Evolutionary conservation across 2,888 invertebrate genomes (phyloP).

Genomic region (Morpho deidamia): DNA sequence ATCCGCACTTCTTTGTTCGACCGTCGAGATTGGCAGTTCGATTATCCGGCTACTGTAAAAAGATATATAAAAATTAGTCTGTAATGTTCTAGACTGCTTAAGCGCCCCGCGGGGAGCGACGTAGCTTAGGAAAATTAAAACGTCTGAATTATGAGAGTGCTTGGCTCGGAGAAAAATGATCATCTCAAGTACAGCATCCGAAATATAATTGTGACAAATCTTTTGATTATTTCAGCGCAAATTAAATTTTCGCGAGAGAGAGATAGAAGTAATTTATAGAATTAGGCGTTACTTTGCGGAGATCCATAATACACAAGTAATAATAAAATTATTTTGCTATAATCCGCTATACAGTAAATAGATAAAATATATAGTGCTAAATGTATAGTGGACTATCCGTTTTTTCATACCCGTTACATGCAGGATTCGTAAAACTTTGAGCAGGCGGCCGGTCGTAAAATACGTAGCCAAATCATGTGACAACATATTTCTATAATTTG

Average conservation of each 20-base stretch:
- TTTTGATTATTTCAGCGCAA: slow-evolving; percentile 6
- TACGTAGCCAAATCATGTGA: too few relatives aligned
- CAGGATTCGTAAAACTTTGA: too few relatives aligned
- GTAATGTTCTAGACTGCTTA: slow-evolving; percentile 67
- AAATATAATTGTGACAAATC: slow-evolving; percentile 26
- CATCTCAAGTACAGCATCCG: slow-evolving; percentile 28
- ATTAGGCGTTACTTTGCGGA: too few relatives aligned
- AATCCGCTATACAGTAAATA: too few relatives aligned
- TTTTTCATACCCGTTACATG: too few relatives aligned
- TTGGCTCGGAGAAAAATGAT: slow-evolving; percentile 50
- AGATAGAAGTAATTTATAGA: too few relatives aligned
- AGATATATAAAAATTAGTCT: slow-evolving; percentile 68
- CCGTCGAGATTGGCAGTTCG: slow-evolving; percentile 70
- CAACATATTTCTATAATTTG: too few relatives aligned
- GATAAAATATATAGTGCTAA: too few relatives aligned
- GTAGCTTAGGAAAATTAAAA: slow-evolving; percentile 53
- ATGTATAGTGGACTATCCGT: too few relatives aligned
- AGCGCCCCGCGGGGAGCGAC: slow-evolving; percentile 58
- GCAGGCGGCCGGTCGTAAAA: too few relatives aligned
- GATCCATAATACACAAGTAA: too few relatives aligned
- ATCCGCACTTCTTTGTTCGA: slow-evolving; percentile 51
- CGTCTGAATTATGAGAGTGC: slow-evolving; percentile 53
- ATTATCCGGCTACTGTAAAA: slow-evolving; percentile 67
- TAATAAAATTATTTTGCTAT: too few relatives aligned
- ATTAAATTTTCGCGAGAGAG: not conserved